These are phyloP conservation scores for Ptychochromis oligacanthus DNA, from an alignment of 2,113 vertebrate species.

Conservation along the genomic window DNA sequence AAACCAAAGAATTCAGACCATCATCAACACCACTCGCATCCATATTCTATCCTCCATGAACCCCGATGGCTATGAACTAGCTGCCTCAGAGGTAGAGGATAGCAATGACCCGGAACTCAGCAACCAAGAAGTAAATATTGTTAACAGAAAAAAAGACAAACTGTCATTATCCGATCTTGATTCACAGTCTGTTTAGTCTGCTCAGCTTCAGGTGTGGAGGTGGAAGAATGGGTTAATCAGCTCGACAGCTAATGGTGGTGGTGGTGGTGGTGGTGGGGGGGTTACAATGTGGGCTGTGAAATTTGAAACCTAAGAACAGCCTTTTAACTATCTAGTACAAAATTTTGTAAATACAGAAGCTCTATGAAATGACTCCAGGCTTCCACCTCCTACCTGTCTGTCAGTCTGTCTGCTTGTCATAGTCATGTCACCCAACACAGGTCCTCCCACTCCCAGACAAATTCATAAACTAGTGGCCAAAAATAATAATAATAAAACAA, in stretches of 20 bases:
- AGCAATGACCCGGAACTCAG: conserved; percentile 79
- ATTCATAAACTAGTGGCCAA: not conserved
- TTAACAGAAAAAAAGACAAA: conserved; percentile 69
- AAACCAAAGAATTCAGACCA: conserved; percentile 86
- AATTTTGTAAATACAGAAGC: not conserved
- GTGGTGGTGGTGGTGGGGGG: not conserved
- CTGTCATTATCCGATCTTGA: conserved; percentile 61
- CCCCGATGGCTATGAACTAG: conserved; percentile 95
- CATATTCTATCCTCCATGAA: conserved; percentile 97
- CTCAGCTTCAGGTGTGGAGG: conserved; percentile 7
- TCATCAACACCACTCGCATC: conserved; percentile 93
- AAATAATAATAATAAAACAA: no score
- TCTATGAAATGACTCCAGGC: not conserved
- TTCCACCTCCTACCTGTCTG: conserved; percentile 12
- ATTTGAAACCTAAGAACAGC: not conserved
- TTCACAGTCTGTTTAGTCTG: not conserved
- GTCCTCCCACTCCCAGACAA: conserved; percentile 10
- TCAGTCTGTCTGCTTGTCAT: not conserved
- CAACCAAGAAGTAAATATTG: conserved; percentile 86
- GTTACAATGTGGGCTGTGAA: not conserved
- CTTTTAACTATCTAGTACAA: not conserved
- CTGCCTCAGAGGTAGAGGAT: conserved; percentile 91
- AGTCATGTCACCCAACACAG: not conserved
- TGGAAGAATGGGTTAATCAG: conserved; percentile 26
- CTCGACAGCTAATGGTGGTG: not conserved